Percentiles rank a stretch among this genome's conserved stretches.
These are phyloP conservation scores for Mantis religiosa DNA, from an alignment of 2,888 invertebrate species.

Conservation along the genomic window DNA sequence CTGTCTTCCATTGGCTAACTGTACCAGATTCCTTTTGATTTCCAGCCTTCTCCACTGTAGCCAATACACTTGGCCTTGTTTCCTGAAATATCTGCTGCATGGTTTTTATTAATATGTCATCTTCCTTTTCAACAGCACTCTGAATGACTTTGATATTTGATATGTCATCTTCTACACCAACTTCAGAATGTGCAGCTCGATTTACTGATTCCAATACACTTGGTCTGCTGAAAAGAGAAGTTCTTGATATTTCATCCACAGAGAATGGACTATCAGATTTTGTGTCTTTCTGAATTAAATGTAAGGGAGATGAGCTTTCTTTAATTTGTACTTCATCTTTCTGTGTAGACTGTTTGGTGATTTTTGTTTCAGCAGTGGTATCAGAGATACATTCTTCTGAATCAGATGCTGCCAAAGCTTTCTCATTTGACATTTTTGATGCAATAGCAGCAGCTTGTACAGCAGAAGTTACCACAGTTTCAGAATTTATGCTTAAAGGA, in stretches of 20 bases:
- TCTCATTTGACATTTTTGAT: neutral
- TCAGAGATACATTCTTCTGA: neutral
- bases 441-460: neutral
- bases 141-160: neutral
- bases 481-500: neutral
- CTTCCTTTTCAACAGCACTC: slow-evolving; percentile 1
- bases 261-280: neutral
- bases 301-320: neutral
- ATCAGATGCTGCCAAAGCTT: neutral
- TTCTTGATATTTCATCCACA: neutral
- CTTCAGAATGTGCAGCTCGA: neutral
- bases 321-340: neutral
- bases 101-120: slow-evolving; percentile 17
- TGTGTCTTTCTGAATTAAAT: neutral
- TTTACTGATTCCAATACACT: slow-evolving; percentile 13
- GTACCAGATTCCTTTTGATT: neutral
- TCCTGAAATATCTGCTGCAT: slow-evolving; percentile 19
- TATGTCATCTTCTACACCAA: neutral
- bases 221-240: slow-evolving; percentile 9
- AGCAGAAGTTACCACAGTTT: neutral
- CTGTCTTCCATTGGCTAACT: neutral
- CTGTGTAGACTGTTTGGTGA: neutral
- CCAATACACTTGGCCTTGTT: slow-evolving; percentile 23
- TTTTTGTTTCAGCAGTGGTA: neutral
- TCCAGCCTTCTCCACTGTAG: slow-evolving; percentile 12